Evolutionary conservation across 2,113 vertebrate genomes (phyloP).

Genomic region (Prinia subflava): DNA sequence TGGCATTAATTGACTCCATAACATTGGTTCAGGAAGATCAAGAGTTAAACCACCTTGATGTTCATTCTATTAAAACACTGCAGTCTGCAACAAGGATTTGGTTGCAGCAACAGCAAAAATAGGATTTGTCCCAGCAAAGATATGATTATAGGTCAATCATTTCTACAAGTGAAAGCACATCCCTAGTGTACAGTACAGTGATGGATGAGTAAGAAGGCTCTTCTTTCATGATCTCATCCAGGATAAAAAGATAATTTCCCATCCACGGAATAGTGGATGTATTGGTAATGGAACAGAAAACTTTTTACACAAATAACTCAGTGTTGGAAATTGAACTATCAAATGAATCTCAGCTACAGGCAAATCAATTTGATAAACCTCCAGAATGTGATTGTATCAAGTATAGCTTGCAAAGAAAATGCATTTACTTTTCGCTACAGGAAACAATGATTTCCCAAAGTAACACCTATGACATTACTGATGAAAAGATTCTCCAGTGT

Average conservation of each 20-base stretch:
- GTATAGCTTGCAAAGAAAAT: slow-evolving; percentile 52
- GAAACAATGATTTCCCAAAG: slow-evolving; percentile 27
- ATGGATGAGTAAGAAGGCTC: slow-evolving; percentile 54
- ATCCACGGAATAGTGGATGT: slow-evolving; percentile 53
- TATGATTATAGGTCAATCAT: slow-evolving; percentile 70
- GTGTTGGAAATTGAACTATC: slow-evolving; percentile 72
- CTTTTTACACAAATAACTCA: slow-evolving; percentile 73
- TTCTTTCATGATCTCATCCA: slow-evolving; percentile 57
- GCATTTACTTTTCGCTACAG: slow-evolving; percentile 47
- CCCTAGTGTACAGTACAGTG: slow-evolving; percentile 39
- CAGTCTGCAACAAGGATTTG: slow-evolving; percentile 25
- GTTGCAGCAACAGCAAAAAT: slow-evolving; percentile 63
- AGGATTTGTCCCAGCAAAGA: slow-evolving; percentile 57
- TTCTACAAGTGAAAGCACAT: slow-evolving; percentile 62
- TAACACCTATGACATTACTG: slow-evolving; percentile 20
- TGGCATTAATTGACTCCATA: background rate
- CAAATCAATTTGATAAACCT: slow-evolving; percentile 75
- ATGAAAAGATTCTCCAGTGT: background rate
- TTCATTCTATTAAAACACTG: slow-evolving; percentile 47
- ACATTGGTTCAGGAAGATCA: background rate
- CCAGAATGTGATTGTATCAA: slow-evolving; percentile 57
- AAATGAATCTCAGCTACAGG: slow-evolving; percentile 71
- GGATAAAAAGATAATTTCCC: slow-evolving; percentile 74
- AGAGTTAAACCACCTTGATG: slow-evolving; percentile 27
- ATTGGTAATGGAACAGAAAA: slow-evolving; percentile 70